Evolutionary conservation across 2,797 vertebrate species (phyloP).

Genomic region (Rhinoraja longicauda): DNA sequence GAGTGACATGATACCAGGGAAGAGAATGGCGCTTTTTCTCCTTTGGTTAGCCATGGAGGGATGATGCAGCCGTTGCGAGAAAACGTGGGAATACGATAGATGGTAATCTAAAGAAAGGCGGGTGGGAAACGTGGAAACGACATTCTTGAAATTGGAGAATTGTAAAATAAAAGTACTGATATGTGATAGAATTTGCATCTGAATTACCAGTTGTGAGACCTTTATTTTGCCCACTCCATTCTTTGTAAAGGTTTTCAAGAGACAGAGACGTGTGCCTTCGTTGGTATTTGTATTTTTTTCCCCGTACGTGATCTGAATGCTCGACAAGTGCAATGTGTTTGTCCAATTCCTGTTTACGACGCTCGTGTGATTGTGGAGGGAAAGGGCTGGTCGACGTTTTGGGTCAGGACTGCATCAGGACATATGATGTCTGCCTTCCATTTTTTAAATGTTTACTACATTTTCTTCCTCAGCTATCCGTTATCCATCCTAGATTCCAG

Average conservation of each 20-base stretch:
- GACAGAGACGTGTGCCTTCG: background rate
- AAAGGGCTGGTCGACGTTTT: too few relatives aligned
- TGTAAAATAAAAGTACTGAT: too few relatives aligned
- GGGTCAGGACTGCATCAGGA: too few relatives aligned
- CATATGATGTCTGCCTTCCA: background rate
- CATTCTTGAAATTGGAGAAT: too few relatives aligned
- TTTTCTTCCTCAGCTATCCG: background rate
- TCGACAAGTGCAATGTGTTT: background rate
- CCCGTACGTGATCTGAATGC: background rate
- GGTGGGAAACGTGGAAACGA: too few relatives aligned
- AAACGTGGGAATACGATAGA: background rate
- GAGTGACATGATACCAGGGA: too few relatives aligned
- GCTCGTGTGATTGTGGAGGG: background rate
- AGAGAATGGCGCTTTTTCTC: too few relatives aligned
- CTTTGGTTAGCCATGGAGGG: background rate
- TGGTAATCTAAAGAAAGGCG: background rate
- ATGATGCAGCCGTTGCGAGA: background rate
- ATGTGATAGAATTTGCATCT: background rate
- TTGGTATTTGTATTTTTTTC: background rate
- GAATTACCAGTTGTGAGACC: background rate
- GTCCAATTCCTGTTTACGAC: background rate
- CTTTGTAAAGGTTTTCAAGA: background rate
- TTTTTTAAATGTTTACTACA: background rate
- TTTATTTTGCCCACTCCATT: background rate
- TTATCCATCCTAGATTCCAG: background rate